phyloP scores from a whole-genome alignment of 2,888 invertebrate species.

The Nephrocerus scutellatus region DNA sequence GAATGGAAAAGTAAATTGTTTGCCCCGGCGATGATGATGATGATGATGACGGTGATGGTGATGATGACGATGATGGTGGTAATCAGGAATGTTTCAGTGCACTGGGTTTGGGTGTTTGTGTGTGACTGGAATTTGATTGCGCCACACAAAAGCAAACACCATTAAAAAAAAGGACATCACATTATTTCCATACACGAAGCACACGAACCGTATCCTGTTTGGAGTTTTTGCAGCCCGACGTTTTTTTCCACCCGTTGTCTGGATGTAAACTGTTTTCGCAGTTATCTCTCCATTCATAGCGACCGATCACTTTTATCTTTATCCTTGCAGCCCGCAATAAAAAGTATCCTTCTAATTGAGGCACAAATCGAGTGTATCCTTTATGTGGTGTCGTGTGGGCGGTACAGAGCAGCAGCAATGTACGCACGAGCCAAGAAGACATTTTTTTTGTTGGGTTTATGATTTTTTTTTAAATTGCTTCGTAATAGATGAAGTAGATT shows the following conservation, averaged over 20 bases:
- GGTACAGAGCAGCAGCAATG: no score
- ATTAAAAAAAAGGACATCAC: slow-evolving; percentile 1
- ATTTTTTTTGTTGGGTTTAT: slow-evolving; percentile 4
- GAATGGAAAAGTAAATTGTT: slow-evolving; percentile 41
- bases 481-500: slow-evolving; percentile 1
- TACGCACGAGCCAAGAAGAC: no score
- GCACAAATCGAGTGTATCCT: slow-evolving; percentile 41
- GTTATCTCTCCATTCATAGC: slow-evolving; percentile 39
- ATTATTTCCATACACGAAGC: no score
- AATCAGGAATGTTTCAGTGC: no score
- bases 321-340: slow-evolving; percentile 33
- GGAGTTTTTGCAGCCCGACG: slow-evolving; percentile 21
- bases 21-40: no score
- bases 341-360: no score
- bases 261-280: no score
- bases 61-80: no score
- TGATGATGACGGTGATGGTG: no score
- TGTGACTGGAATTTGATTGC: neutral
- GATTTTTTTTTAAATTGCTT: slow-evolving; percentile 21
- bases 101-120: slow-evolving; percentile 1
- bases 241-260: slow-evolving; percentile 23
- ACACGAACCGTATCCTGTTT: neutral
- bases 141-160: slow-evolving; percentile 4
- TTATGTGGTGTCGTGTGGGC: slow-evolving; percentile 24
- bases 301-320: slow-evolving; percentile 28